Evolutionary conservation across 1,140 invertebrate genomes (phyloP).

Genomic region (Cheumatopsyche charites): DNA sequence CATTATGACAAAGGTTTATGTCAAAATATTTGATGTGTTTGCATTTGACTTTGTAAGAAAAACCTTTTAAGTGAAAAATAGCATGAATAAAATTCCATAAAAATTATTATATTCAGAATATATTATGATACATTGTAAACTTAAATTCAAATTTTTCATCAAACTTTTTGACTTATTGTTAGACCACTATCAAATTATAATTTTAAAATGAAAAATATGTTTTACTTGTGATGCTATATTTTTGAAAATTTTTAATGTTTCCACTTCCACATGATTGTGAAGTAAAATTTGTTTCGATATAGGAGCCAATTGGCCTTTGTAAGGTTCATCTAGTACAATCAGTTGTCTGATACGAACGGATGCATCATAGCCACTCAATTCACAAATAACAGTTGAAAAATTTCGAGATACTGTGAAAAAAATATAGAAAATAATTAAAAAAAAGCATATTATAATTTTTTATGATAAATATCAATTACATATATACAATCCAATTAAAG

Average conservation of each 20-base stretch:
- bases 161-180: too few relatives aligned
- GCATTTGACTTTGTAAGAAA: too few relatives aligned
- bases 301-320: constrained; percentile 33
- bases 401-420: constrained; percentile 61
- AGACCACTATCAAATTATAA: constrained; percentile 2
- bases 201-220: constrained; percentile 40
- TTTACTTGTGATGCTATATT: constrained; percentile 90
- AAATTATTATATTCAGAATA: too few relatives aligned
- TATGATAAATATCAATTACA: background rate
- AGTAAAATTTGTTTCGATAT: constrained; percentile 67
- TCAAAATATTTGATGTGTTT: constrained; percentile 4
- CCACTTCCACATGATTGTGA: constrained; percentile 86
- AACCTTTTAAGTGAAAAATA: too few relatives aligned
- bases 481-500: background rate
- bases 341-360: constrained; percentile 88
- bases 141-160: background rate
- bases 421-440: background rate
- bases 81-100: too few relatives aligned
- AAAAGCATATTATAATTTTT: background rate
- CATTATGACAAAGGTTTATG: background rate
- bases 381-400: constrained; percentile 68
- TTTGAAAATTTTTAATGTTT: constrained; percentile 93
- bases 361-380: constrained; percentile 90
- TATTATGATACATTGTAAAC: too few relatives aligned
- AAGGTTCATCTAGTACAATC: constrained; percentile 37